Conservation (phyloP, 2,797 vertebrate species). For the Falco cherrug region DNA sequence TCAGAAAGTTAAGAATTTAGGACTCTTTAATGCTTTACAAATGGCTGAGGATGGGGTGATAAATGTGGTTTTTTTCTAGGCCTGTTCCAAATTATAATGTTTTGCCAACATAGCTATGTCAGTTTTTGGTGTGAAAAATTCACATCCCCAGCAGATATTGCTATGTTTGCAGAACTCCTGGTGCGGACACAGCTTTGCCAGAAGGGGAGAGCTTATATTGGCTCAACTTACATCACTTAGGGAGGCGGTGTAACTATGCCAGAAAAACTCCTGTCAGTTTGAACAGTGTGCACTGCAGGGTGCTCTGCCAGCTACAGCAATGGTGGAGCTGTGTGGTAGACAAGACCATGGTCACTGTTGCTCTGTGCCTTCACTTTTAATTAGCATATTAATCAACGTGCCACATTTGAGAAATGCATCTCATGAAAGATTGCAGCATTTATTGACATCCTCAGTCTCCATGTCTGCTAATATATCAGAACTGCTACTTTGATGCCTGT, state of each 20-base stretch:
- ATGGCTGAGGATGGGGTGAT: not conserved
- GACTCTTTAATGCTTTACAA: not conserved
- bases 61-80: not conserved
- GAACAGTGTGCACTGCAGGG: not conserved
- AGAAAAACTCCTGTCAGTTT: slow-evolving; percentile 44
- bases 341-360: not conserved
- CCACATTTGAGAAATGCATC: not conserved
- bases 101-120: slow-evolving; percentile 52
- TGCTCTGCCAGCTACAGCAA: not conserved
- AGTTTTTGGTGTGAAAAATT: slow-evolving; percentile 28
- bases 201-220: slow-evolving; percentile 56
- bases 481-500: slow-evolving; percentile 2
- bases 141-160: slow-evolving; percentile 35
- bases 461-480: not conserved
- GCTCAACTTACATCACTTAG: slow-evolving; percentile 34
- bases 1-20: not conserved
- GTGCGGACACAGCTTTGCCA: slow-evolving; percentile 15
- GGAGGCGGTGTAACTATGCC: slow-evolving; percentile 1
- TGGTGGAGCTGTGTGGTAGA: not conserved
- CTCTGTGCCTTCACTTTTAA: slow-evolving; percentile 2
- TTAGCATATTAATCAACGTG: slow-evolving; percentile 5
- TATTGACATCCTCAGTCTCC: not conserved
- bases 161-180: slow-evolving; percentile 46
- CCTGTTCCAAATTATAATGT: slow-evolving; percentile 42
- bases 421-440: slow-evolving; percentile 4